phyloP scores from a whole-genome alignment of 92 coral and sea anemone genomes.

The Zoanthus gigantus region DNA sequence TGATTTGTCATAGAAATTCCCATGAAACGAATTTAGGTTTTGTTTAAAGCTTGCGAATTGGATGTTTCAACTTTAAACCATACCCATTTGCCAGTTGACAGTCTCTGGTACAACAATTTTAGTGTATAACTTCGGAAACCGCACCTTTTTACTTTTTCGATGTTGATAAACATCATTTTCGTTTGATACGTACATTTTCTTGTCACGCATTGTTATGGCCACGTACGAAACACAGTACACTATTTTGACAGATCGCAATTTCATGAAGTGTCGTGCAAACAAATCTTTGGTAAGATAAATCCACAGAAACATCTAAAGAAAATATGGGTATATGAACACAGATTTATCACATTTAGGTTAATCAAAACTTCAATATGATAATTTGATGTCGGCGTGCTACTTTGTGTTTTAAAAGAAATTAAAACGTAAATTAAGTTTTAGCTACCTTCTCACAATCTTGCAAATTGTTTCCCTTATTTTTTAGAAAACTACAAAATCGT shows the following conservation, averaged over 20 bases:
- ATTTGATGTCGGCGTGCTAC: conserved; percentile 23
- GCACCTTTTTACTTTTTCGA: conserved; percentile 19
- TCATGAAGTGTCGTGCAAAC: conserved; percentile 51
- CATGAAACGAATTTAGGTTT: conserved; percentile 16
- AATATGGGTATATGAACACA: conserved; percentile 39
- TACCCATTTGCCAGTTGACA: conserved; percentile 5
- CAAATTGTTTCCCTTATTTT: neutral
- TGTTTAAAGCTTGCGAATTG: neutral
- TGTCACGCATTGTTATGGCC: conserved; percentile 45
- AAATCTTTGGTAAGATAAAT: conserved; percentile 39
- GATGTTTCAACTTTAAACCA: neutral
- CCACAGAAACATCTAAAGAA: conserved; percentile 38
- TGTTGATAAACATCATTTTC: conserved; percentile 38
- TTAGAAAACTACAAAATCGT: neutral
- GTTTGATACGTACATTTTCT: conserved; percentile 36
- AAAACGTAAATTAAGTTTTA: conserved; percentile 27
- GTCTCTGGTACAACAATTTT: conserved; percentile 11
- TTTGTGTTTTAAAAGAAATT: conserved; percentile 39
- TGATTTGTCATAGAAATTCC: conserved; percentile 28
- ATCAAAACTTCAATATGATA: conserved; percentile 43
- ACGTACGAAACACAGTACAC: conserved; percentile 37
- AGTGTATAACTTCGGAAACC: conserved; percentile 39
- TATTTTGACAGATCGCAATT: conserved; percentile 41
- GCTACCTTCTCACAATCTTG: conserved; percentile 13
- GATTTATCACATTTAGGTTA: conserved; percentile 43